Evolutionary conservation across 1,140 invertebrate genomes (phyloP).

Genomic region (Sitobion miscanthi): DNA sequence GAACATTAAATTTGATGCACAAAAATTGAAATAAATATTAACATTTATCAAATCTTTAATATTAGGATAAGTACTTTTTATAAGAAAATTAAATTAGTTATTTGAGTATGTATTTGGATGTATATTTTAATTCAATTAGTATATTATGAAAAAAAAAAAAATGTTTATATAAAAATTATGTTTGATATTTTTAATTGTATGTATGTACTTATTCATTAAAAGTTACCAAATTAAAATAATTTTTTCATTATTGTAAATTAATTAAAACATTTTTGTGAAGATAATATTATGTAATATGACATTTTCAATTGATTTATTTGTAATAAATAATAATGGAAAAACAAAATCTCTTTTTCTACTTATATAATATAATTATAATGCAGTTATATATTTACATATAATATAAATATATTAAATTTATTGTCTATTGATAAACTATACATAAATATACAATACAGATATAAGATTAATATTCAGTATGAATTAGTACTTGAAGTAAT

Average conservation of each 20-base stretch:
- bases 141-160: background rate
- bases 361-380: background rate
- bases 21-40: constrained; percentile 3
- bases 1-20: background rate
- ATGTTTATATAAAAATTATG: background rate
- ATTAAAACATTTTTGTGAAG: background rate
- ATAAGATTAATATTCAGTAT: background rate
- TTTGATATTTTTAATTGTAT: background rate
- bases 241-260: background rate
- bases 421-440: background rate
- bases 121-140: background rate
- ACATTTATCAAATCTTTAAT: background rate
- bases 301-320: background rate
- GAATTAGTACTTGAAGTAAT: constrained; percentile 71
- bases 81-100: background rate
- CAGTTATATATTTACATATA: background rate
- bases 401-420: no score
- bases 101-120: background rate
- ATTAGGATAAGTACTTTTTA: background rate
- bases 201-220: background rate
- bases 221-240: background rate
- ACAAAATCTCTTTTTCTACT: background rate
- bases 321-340: background rate
- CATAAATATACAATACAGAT: background rate
- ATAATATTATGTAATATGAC: background rate